Evolutionary conservation across 2,113 vertebrate genomes (phyloP).

Genomic region (Butorides virescens): DNA sequence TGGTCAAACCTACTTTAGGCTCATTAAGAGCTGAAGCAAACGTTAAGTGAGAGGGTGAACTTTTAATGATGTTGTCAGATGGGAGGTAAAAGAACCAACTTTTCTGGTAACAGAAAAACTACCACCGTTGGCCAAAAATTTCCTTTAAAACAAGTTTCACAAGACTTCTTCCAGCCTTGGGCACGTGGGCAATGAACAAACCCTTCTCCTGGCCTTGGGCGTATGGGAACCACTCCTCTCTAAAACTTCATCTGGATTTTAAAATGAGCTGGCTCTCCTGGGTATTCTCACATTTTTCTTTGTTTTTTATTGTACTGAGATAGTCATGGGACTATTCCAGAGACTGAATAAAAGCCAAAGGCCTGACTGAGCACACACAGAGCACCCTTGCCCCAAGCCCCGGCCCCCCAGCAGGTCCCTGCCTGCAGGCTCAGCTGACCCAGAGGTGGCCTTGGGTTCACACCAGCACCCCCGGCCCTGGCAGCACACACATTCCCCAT

Average conservation of each 20-base stretch:
- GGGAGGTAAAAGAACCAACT: background rate
- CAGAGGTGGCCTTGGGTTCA: background rate
- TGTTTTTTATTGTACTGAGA: background rate
- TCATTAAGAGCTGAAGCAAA: background rate
- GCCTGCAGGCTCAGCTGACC: background rate
- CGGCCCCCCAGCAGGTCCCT: background rate
- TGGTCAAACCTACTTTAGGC: background rate
- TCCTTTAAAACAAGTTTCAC: background rate
- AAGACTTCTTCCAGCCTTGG: background rate
- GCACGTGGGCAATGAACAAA: background rate
- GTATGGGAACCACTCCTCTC: background rate
- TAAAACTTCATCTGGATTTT: background rate
- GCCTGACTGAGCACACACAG: accelerated
- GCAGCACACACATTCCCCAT: background rate
- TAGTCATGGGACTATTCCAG: background rate
- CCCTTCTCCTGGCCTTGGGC: background rate
- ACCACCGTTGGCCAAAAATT: background rate
- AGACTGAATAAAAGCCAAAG: background rate
- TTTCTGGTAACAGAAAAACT: background rate
- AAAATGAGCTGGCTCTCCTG: background rate
- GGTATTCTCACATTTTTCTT: background rate
- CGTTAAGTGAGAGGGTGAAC: background rate
- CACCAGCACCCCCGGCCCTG: background rate
- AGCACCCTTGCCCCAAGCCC: background rate
- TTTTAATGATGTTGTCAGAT: background rate